phyloP scores from a whole-genome alignment of 1,140 invertebrate genomes.

The Berghia stephanieae region DNA sequence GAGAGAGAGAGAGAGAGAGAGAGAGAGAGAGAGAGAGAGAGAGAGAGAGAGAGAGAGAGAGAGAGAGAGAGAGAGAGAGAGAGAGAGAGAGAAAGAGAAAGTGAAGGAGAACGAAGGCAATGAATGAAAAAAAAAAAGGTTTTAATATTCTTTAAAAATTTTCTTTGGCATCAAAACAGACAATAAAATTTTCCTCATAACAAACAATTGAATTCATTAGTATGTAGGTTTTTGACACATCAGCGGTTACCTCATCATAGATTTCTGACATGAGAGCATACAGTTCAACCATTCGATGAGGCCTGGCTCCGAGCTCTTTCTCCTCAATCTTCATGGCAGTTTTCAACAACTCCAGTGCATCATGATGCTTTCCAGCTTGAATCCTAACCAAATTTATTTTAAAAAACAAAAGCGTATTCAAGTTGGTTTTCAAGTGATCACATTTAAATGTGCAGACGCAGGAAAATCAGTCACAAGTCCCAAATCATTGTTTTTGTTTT shows the following conservation, averaged over 20 bases:
- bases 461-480: too few relatives aligned
- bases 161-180: too few relatives aligned
- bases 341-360: slow-evolving; percentile 61
- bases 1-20: too few relatives aligned
- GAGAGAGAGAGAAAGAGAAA: too few relatives aligned
- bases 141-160: not conserved
- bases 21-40: too few relatives aligned
- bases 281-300: slow-evolving; percentile 64
- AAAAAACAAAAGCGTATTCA: not conserved
- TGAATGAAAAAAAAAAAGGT: slow-evolving; percentile 16
- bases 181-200: slow-evolving; percentile 8
- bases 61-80: too few relatives aligned
- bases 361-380: slow-evolving; percentile 62
- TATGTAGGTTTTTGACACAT: too few relatives aligned
- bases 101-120: too few relatives aligned
- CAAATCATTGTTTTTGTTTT: too few relatives aligned
- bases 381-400: slow-evolving; percentile 44
- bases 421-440: not conserved
- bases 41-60: too few relatives aligned
- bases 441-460: too few relatives aligned
- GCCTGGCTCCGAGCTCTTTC: slow-evolving; percentile 61
- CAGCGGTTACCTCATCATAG: slow-evolving; percentile 60
- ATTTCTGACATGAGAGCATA: slow-evolving; percentile 65
- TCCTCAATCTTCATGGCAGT: slow-evolving; percentile 65
- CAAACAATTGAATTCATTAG: too few relatives aligned